phyloP scores from a whole-genome alignment of 2,888 invertebrate genomes.

The Idaea biselata region DNA sequence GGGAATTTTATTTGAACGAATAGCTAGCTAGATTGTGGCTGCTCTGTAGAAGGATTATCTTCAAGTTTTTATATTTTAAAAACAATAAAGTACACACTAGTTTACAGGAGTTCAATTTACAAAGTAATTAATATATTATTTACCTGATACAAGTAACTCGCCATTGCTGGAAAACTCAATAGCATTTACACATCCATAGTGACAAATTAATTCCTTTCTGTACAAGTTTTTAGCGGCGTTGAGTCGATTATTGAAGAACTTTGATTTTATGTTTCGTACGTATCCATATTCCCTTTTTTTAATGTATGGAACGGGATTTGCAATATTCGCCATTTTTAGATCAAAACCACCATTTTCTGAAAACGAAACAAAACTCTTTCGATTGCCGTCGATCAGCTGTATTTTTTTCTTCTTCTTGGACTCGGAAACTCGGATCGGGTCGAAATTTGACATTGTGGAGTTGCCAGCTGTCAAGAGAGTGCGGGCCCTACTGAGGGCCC shows the following conservation, averaged over 20 bases:
- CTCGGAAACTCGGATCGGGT: no score
- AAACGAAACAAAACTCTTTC: slow-evolving; percentile 46
- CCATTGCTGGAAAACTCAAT: slow-evolving; percentile 96
- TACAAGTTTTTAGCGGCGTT: slow-evolving; percentile 87
- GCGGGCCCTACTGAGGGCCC: no score
- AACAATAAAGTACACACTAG: no score
- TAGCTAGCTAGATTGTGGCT: no score
- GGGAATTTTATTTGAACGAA: no score
- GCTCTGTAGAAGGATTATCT: no score
- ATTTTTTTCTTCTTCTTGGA: slow-evolving; percentile 61
- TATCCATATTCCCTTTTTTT: slow-evolving; percentile 83
- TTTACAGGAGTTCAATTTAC: no score
- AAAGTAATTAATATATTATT: slow-evolving; percentile 34
- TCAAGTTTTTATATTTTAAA: no score
- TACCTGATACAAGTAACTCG: slow-evolving; percentile 93
- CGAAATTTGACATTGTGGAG: no score
- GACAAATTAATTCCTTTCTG: slow-evolving; percentile 91
- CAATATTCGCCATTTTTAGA: slow-evolving; percentile 71
- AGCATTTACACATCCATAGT: slow-evolving; percentile 98
- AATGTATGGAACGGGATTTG: slow-evolving; percentile 82
- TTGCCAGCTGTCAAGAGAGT: no score
- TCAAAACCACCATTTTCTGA: slow-evolving; percentile 67
- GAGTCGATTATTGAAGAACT: slow-evolving; percentile 82
- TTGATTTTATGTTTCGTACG: slow-evolving; percentile 79
- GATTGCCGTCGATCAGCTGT: slow-evolving; percentile 66